phyloP scores from a whole-genome alignment of 2,113 vertebrate genomes.

The Epinephelus fuscoguttatus region DNA sequence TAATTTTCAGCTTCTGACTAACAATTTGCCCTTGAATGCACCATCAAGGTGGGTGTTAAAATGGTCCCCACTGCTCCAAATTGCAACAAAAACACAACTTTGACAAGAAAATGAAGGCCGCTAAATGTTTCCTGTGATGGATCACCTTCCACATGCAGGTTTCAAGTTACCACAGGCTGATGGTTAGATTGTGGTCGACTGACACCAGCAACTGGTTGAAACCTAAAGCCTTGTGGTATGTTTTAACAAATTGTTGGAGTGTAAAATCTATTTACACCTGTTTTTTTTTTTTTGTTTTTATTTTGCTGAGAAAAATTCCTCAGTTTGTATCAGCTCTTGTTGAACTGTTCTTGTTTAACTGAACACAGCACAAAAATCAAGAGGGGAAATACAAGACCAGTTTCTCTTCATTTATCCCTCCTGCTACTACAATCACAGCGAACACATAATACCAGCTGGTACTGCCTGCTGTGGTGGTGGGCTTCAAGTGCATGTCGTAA shows the following conservation, averaged over 20 bases:
- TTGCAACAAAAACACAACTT: conserved; percentile 20
- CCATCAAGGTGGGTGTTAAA: conserved; percentile 7
- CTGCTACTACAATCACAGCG: conserved; percentile 28
- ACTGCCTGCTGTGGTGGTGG: conserved; percentile 9
- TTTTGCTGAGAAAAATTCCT: background rate
- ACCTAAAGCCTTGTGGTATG: background rate
- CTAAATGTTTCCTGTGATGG: conserved; percentile 34
- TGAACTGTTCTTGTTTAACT: conserved; percentile 2
- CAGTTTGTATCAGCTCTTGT: background rate
- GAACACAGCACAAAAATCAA: conserved; percentile 4
- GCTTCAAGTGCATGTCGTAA: conserved; percentile 28
- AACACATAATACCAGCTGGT: conserved; percentile 38
- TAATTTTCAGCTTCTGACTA: conserved; percentile 28
- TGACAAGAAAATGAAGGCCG: conserved; percentile 51
- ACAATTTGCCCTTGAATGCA: conserved; percentile 35
- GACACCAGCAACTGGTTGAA: background rate
- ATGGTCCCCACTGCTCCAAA: background rate
- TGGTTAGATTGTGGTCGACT: background rate
- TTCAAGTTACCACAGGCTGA: background rate
- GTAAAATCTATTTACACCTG: background rate
- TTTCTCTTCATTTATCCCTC: conserved; percentile 10
- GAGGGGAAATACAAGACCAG: conserved; percentile 1
- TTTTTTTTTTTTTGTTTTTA: background rate
- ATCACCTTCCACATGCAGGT: conserved; percentile 18
- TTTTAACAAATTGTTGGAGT: conserved; percentile 4